phyloP scores from a whole-genome alignment of 2,888 invertebrate species.

The Punctoribates punctum region DNA sequence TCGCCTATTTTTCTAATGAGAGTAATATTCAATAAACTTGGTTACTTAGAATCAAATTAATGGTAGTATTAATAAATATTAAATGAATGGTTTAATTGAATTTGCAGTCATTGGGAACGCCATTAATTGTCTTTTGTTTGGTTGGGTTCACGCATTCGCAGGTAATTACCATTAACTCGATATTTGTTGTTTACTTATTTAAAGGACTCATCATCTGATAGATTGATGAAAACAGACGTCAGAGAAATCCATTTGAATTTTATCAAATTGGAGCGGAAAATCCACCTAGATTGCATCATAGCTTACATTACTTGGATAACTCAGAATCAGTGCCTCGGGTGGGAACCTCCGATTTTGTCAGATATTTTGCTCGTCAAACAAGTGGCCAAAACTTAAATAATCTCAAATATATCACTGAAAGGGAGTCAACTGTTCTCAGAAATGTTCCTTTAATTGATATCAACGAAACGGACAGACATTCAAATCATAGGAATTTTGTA shows the following conservation, averaged over 20 bases:
- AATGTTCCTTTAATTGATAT: not conserved
- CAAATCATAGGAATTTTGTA: not conserved
- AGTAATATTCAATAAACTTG: too few species aligned
- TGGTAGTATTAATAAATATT: too few species aligned
- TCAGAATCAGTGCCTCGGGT: not conserved
- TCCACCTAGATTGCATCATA: not conserved
- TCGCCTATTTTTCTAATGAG: too few species aligned
- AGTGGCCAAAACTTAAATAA: not conserved
- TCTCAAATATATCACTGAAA: not conserved
- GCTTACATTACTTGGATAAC: not conserved
- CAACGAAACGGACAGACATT: not conserved
- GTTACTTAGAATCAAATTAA: too few species aligned
- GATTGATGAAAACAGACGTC: slow-evolving; percentile 18
- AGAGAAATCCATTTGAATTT: slow-evolving; percentile 22
- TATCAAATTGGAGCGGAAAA: not conserved
- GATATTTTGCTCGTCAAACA: slow-evolving; percentile 18
- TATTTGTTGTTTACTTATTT: not conserved
- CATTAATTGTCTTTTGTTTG: not conserved
- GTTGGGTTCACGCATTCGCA: not conserved
- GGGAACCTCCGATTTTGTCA: not conserved
- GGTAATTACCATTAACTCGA: not conserved
- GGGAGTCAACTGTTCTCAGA: not conserved
- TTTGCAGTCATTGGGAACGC: too few species aligned
- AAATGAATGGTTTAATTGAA: too few species aligned
- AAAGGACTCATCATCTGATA: not conserved